These are phyloP conservation scores for Zaprionus obscuricornis DNA, from an alignment of 2,888 invertebrate genomes.

Conservation along the genomic window DNA sequence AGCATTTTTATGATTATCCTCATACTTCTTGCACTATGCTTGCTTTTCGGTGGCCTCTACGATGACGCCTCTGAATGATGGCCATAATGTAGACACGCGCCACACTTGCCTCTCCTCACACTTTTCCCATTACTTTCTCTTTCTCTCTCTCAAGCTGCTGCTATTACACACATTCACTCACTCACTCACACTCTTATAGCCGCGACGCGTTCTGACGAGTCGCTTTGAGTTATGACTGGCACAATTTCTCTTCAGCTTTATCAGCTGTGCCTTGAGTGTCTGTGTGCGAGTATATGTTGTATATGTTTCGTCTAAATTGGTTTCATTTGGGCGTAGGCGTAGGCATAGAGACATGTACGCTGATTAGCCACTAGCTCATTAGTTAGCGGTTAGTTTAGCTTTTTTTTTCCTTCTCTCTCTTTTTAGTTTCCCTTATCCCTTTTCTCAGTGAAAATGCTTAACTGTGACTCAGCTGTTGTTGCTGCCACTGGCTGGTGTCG, in stretches of 20 bases:
- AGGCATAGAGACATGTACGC: conserved; percentile 31
- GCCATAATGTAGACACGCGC: conserved; percentile 59
- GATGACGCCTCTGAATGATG: conserved; percentile 61
- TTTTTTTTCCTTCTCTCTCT: conserved; percentile 3
- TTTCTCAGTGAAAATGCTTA: conserved; percentile 1
- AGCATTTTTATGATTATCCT: conserved; percentile 56
- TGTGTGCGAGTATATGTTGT: neutral
- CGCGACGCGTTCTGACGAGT: conserved; percentile 42
- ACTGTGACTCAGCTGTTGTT: conserved; percentile 52
- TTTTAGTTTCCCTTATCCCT: neutral
- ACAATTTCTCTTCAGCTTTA: conserved; percentile 63
- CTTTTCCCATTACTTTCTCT: too few relatives aligned
- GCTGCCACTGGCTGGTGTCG: too few relatives aligned
- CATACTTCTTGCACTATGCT: conserved; percentile 1
- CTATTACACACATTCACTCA: conserved; percentile 3
- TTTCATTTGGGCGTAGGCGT: conserved; percentile 16
- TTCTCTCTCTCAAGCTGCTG: too few relatives aligned
- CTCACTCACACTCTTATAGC: conserved; percentile 14
- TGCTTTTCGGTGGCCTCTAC: conserved; percentile 24
- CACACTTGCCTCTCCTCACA: too few relatives aligned
- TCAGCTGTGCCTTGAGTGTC: conserved; percentile 48
- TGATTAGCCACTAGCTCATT: conserved; percentile 57
- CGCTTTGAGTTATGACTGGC: conserved; percentile 71
- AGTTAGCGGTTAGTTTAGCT: conserved; percentile 41
- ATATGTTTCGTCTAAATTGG: conserved; percentile 42